phyloP scores from a whole-genome alignment of 2,113 vertebrate genomes.

The Muscicapa adusta region DNA sequence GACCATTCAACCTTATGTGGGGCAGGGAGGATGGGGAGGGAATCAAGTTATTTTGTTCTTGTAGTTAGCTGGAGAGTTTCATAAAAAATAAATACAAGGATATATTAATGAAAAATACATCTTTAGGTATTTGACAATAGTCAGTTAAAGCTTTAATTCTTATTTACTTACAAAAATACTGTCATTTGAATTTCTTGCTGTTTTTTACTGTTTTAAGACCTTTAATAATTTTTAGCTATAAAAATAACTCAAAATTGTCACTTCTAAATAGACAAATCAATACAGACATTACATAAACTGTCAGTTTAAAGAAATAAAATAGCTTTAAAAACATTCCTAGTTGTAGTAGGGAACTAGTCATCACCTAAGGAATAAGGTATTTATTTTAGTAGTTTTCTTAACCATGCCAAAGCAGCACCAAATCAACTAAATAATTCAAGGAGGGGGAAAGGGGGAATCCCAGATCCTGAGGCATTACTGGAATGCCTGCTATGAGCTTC shows the following conservation, averaged over 20 bases:
- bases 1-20: background rate
- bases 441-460: background rate
- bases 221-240: background rate
- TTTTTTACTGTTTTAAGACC: background rate
- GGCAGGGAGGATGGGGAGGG: background rate
- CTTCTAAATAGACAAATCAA: background rate
- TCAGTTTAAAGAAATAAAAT: background rate
- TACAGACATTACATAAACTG: background rate
- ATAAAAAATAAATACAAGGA: background rate
- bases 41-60: background rate
- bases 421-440: background rate
- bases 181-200: background rate
- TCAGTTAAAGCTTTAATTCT: background rate
- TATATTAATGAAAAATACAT: background rate
- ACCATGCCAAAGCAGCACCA: background rate
- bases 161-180: background rate
- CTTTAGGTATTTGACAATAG: background rate
- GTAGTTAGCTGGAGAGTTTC: background rate
- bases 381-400: background rate
- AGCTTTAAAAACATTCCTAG: background rate
- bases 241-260: background rate
- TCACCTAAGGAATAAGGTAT: background rate
- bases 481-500: conserved; percentile 15
- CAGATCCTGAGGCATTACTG: background rate
- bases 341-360: background rate